These are phyloP conservation scores for Notolabrus celidotus DNA, from an alignment of 2,797 vertebrate genomes.

Conservation along the genomic window DNA sequence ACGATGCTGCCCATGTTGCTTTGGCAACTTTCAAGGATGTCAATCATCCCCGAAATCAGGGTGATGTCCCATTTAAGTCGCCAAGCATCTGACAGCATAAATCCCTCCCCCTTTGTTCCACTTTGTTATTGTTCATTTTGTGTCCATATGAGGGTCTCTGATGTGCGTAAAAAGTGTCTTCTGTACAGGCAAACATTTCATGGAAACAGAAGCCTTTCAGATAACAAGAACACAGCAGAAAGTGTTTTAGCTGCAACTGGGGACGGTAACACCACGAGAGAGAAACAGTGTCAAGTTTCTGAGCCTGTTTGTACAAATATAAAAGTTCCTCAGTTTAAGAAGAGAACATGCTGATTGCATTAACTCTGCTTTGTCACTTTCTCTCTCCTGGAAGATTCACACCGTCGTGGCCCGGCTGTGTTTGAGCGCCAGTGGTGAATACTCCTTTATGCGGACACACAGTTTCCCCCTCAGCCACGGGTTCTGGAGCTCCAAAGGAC, in stretches of 20 bases:
- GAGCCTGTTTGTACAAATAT: constrained; percentile 38
- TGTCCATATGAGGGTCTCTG: constrained; percentile 67
- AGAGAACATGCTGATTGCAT: constrained; percentile 7
- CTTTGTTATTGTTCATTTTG: constrained; percentile 69
- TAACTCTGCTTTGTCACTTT: background rate
- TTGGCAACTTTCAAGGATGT: constrained; percentile 48
- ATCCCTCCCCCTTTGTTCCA: constrained; percentile 61
- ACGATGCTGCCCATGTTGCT: constrained; percentile 41
- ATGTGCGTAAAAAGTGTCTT: constrained; percentile 44
- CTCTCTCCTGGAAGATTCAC: constrained; percentile 52
- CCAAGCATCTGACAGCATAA: constrained; percentile 59
- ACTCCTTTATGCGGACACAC: constrained; percentile 91
- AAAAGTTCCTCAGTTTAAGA: constrained; percentile 20
- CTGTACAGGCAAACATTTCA: constrained; percentile 47
- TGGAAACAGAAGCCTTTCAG: constrained; percentile 58
- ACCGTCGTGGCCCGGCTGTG: constrained; percentile 89
- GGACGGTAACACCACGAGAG: constrained; percentile 30
- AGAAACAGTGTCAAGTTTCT: background rate
- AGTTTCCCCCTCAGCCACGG: constrained; percentile 88
- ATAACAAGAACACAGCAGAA: constrained; percentile 46
- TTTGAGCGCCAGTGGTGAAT: constrained; percentile 89
- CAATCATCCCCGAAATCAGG: constrained; percentile 52
- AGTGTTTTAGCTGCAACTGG: constrained; percentile 51
- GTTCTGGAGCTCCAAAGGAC: constrained; percentile 89
- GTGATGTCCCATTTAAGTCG: constrained; percentile 51